phyloP scores from a whole-genome alignment of 2,113 vertebrate genomes.

The Ammodytes dubius region DNA sequence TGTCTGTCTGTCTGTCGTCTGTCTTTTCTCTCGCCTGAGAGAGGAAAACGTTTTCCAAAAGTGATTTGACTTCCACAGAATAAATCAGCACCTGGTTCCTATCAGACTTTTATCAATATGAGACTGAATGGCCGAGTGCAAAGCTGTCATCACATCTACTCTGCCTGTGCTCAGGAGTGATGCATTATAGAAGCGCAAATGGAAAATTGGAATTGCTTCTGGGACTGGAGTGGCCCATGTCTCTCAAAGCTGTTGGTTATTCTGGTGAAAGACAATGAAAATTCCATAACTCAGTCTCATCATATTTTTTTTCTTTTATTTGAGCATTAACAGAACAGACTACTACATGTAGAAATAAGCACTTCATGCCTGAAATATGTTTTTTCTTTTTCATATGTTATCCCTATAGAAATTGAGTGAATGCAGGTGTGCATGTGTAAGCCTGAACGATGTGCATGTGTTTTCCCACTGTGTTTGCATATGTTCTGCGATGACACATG shows the following conservation, averaged over 20 bases:
- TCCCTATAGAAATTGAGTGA: not conserved
- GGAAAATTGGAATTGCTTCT: conserved; percentile 61
- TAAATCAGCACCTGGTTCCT: conserved; percentile 27
- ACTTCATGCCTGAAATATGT: not conserved
- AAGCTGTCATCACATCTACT: conserved; percentile 48
- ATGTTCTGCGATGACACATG: conserved; percentile 12
- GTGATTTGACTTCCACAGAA: conserved; percentile 51
- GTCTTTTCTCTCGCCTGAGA: conserved; percentile 2
- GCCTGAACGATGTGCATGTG: not conserved
- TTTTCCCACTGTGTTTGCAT: conserved; percentile 35
- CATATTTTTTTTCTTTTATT: not conserved
- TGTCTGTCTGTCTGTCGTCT: not conserved
- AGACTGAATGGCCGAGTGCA: conserved; percentile 25
- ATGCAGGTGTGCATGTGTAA: not conserved
- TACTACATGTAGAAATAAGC: not conserved
- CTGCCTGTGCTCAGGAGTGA: conserved; percentile 9
- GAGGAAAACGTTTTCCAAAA: conserved; percentile 39
- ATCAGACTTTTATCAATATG: conserved; percentile 47
- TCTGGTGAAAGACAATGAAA: not conserved
- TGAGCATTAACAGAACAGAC: not conserved
- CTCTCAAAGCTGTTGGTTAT: not conserved
- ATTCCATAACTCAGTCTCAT: not conserved
- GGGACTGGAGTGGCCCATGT: conserved; percentile 21
- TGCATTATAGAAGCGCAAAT: conserved; percentile 32
- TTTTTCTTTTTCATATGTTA: not conserved